These are phyloP conservation scores for Vannuccia rotundouncinata DNA, from an alignment of 2,888 invertebrate species.

Conservation along the genomic window DNA sequence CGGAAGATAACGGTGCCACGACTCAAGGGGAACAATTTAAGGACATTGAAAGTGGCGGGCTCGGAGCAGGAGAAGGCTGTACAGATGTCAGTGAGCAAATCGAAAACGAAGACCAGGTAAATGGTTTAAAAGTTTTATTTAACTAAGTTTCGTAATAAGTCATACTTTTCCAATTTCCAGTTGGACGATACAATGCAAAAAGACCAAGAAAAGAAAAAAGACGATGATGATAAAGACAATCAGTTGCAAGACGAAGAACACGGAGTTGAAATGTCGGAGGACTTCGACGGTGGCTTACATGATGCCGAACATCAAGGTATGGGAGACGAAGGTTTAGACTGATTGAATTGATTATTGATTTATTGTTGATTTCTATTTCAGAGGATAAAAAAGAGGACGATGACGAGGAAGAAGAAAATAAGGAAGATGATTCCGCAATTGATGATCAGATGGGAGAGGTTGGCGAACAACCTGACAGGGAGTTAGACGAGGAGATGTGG, in stretches of 20 bases:
- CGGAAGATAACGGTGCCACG: neutral
- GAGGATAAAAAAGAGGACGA: conserved; percentile 60
- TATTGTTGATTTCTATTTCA: too few species aligned
- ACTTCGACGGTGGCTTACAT: conserved; percentile 81
- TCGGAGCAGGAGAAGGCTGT: conserved; percentile 84
- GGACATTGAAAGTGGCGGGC: conserved; percentile 68
- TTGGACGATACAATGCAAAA: neutral
- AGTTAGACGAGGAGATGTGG: neutral
- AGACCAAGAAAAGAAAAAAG: conserved; percentile 51
- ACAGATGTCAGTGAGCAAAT: conserved; percentile 83
- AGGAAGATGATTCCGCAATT: conserved; percentile 40
- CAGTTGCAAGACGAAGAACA: conserved; percentile 64
- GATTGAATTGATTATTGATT: conserved; percentile 37
- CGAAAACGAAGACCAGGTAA: conserved; percentile 21
- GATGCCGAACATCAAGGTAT: conserved; percentile 60
- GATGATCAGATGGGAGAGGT: neutral
- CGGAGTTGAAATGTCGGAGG: conserved; percentile 81
- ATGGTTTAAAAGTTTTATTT: conserved; percentile 1
- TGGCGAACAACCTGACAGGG: conserved; percentile 16
- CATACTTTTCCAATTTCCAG: too few species aligned
- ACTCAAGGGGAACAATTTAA: neutral
- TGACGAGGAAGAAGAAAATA: conserved; percentile 44
- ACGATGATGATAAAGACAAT: conserved; percentile 66
- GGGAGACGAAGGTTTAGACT: conserved; percentile 41
- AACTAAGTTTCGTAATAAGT: neutral